Base-by-base conservation (phyloP, 2,888 invertebrate genomes). In the Stictocephala bisonia region DNA sequence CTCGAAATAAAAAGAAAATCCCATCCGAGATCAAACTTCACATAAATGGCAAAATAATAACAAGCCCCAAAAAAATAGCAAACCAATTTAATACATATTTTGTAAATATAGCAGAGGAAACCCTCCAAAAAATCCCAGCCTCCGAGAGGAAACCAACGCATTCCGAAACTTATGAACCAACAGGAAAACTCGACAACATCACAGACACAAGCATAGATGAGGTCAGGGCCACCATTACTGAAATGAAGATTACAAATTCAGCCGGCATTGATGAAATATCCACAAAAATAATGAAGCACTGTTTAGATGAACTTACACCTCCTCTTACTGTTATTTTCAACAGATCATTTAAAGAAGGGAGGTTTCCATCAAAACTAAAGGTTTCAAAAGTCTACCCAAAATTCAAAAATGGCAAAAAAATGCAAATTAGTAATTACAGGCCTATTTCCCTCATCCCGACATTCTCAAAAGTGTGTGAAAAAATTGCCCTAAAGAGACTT, bases 1-100 rank as follows among this genome's bases (percentile, higher is more conserved):
- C 40, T 35, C 44, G 24, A 66, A 66, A 56, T 35, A 58, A 70
- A 29, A 60, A 60, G 41, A 27, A 69, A 69, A 71, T 2, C 24
- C 3, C 18, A 18, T 20, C 4, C 26, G 41, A 27, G 20, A 3
- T 67, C 15, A 69, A 69, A 69, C 3, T 20, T 4, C 22, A 51
- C 3, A 6, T 20, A 51, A 51, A 48, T 22, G 26, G 48, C 41
- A 9, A 44, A 31, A 44, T n/a, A 31, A 50, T 31, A 50, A 53
- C 35, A 53, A 51, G 18, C 15, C 27, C 18, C n/a, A n/a, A 31
- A 27, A 31, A 24, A 58, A 35, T 22, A 35, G 73, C 56, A 13
- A 20, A 9, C 22, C 51, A 51, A 15, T 51, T 51, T 51, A 51
- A 20, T 3, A 22, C 51, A 51, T 51, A 51, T 13, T 51, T 51